A percentile compares a stretch with the other conserved stretches of the same genome.
Conservation (phyloP, 30 jellyfish, hydroid and myxozoan species). For the Morbakka virulenta region DNA sequence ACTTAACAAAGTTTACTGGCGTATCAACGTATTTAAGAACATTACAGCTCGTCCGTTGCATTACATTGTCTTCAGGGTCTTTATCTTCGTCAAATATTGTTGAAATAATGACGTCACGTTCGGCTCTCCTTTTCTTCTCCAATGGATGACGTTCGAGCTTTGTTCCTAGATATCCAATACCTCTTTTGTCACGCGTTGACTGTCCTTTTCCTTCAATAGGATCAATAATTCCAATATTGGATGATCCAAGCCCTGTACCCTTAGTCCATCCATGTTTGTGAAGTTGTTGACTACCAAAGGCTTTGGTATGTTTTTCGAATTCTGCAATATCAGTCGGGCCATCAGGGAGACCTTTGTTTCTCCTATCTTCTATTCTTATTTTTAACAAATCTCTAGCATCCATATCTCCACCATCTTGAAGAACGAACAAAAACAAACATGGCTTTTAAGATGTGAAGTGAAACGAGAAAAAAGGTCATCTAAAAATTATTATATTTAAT, state of each 20-base stretch:
- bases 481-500: too few species aligned
- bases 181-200: conserved; percentile 47
- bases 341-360: conserved; percentile 31
- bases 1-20: not conserved
- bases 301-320: conserved; percentile 53
- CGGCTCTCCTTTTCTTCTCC: conserved; percentile 19
- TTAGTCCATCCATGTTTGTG: conserved; percentile 60
- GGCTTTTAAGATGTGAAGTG: too few species aligned
- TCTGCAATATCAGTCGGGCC: conserved; percentile 40
- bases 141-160: conserved; percentile 36
- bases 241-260: conserved; percentile 72
- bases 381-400: conserved; percentile 47
- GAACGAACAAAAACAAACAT: not conserved
- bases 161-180: conserved; percentile 69
- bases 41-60: not conserved
- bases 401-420: conserved; percentile 67
- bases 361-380: conserved; percentile 41
- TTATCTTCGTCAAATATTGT: conserved; percentile 62
- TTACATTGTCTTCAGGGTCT: not conserved
- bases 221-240: conserved; percentile 48
- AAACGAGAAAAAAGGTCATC: too few species aligned
- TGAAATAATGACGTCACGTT: conserved; percentile 51
- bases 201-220: conserved; percentile 73
- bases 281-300: conserved; percentile 50
- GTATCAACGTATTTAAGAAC: not conserved